Conservation (phyloP, 2,888 invertebrate genomes). For the Corbicula japonica region DNA sequence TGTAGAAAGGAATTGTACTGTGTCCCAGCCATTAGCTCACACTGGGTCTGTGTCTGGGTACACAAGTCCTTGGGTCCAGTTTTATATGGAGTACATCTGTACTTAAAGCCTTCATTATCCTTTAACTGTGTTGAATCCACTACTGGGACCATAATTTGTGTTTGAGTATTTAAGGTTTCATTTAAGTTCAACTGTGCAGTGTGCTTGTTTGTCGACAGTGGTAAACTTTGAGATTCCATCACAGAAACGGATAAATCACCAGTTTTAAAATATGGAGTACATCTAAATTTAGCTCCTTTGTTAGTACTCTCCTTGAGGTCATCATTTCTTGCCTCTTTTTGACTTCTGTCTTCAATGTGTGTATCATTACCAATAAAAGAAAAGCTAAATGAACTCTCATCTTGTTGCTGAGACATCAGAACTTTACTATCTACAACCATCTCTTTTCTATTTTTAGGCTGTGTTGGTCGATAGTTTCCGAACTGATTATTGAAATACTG, state of each 20-base stretch:
- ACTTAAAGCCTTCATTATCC: conserved; percentile 41
- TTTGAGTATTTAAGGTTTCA: not conserved
- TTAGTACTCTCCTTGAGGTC: no score
- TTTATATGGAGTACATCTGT: conserved; percentile 55
- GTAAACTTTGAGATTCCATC: conserved; percentile 1
- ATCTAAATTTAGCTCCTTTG: not conserved
- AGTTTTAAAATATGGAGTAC: conserved; percentile 31
- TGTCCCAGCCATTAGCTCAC: conserved; percentile 36
- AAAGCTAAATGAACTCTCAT: conserved; percentile 40
- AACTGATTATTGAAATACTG: conserved; percentile 51
- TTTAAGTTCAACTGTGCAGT: no score
- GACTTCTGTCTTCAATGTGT: conserved; percentile 7
- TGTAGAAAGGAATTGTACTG: conserved; percentile 38
- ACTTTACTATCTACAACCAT: conserved; percentile 26
- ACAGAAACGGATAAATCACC: conserved; percentile 3
- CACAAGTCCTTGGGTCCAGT: conserved; percentile 1
- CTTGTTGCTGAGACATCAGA: not conserved
- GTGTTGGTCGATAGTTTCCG: conserved; percentile 54
- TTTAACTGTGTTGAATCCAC: conserved; percentile 53
- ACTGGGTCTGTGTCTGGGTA: conserved; percentile 31
- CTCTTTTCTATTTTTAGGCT: conserved; percentile 17
- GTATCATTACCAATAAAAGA: conserved; percentile 52
- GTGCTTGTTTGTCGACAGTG: no score
- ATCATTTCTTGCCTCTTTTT: no score
- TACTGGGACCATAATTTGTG: not conserved